A percentile compares a stretch with the other conserved stretches of the same genome.
phyloP scores from a whole-genome alignment of 2,113 vertebrate species.

The Urocitellus parryii region DNA sequence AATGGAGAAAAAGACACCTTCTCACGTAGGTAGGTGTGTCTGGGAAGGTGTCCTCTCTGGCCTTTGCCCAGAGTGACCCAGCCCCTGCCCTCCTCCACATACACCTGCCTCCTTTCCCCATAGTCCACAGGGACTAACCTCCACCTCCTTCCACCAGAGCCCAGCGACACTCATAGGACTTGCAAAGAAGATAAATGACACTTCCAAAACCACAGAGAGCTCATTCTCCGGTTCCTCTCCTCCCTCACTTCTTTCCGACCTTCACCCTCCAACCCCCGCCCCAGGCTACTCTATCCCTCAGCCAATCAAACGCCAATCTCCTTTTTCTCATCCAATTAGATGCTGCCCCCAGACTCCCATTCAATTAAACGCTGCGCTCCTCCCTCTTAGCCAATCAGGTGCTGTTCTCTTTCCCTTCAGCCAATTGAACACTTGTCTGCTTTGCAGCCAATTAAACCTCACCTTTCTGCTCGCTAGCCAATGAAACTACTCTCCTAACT shows the following conservation, averaged over 20 bases:
- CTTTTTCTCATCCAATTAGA: background rate
- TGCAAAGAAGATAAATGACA: background rate
- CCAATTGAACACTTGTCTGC: background rate
- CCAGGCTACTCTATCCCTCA: background rate
- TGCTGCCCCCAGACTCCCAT: background rate
- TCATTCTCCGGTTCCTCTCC: background rate
- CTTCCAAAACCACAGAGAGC: fast-evolving
- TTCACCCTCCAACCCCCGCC: background rate
- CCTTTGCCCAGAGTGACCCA: conserved; percentile 2
- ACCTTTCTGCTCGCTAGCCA: background rate
- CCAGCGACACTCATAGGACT: background rate
- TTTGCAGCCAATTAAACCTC: background rate
- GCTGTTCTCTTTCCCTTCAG: no score
- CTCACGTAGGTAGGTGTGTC: background rate
- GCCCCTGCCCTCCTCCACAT: background rate
- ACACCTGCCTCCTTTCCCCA: conserved; percentile 37
- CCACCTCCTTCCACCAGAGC: background rate
- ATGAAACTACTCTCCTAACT: background rate
- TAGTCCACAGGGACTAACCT: background rate
- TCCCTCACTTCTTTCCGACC: background rate
- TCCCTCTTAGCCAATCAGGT: background rate
- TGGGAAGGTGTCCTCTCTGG: background rate
- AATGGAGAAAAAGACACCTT: background rate
- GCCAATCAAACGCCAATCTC: background rate
- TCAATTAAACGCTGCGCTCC: background rate